Evolutionary conservation across 2,888 invertebrate species (phyloP), one percentile per base, ranked within the genome.

Genomic region (Platycheirus albimanus): DNA sequence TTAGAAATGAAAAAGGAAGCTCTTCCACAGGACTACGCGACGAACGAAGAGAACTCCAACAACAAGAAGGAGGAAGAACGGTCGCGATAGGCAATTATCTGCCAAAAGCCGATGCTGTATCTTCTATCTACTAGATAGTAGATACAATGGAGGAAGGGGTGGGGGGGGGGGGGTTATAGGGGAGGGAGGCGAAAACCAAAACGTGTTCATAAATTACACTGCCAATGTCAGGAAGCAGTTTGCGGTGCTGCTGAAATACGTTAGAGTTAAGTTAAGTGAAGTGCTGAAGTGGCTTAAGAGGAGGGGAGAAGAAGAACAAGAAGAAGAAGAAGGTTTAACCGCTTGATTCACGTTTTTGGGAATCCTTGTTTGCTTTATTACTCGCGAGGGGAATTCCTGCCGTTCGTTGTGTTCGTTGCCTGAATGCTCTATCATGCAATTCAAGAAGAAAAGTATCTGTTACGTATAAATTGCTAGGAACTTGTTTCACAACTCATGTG

Each of bases 151-250:
- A 20, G 15, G 36, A n/a, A n/a, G n/a, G n/a, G n/a, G n/a, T n/a
- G n/a, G n/a, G n/a, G n/a, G n/a, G n/a, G n/a, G n/a, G n/a, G n/a
- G n/a, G n/a, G n/a, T n/a, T n/a, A n/a, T n/a, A n/a, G n/a, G n/a
- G n/a, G n/a, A n/a, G n/a, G n/a, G n/a, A n/a, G n/a, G 28, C 36
- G 56, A 20, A 15, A 81, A 81, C 58, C 66, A 47, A 71, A 61
- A 76, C 66, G 76, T 81, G 71, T 64, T 76, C 71, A 76, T 81
- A 81, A 76, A 76, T 76, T 71, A 81, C 76, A 54, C 43, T 75
- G 75, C 41, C 75, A 80, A 71, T 80, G 75, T 52, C 71, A 67
- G 76, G 70, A 80, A 80, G 49, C 81, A 67, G 51, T 81, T 76
- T 76, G 80, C 20, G 24, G 38, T 7, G 61, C 10, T n/a, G 61